Base-by-base conservation (phyloP, 2,888 invertebrate species). In the Rapana venosa region DNA sequence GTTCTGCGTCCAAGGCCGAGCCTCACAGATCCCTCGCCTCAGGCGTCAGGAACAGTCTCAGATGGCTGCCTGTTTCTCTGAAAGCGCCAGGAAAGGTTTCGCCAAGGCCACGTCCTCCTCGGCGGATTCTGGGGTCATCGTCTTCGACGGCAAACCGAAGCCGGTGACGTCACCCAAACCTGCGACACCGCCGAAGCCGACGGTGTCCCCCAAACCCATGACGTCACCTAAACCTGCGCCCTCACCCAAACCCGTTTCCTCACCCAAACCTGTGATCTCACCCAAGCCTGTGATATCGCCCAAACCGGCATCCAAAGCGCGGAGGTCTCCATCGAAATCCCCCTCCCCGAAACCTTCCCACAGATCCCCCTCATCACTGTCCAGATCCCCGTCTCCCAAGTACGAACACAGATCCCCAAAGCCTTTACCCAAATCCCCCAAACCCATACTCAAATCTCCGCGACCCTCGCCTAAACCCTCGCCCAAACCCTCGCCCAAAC, bases 401-500 rank as follows among this genome's bases (percentile, higher is more conserved):
- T 83, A 13, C 5, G 32, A 30, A 8, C 81, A 36, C 5, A 83
- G 20, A 35, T 86, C 86, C 2, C 86, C 86, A 5, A 58, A 58
- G 32, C 56, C 47, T 15, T 30, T 30, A 2, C 36, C 17, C 74
- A 35, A n/a, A 36, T 87, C 87, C 4, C 86, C 86, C 35, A 86
- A 61, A 35, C 61, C 32, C n/a, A 6, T 15, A 0, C 26, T 32
- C 1, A 87, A 61, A 30, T 35, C 87, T 2, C 87, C 87, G 32
- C 74, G 47, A 30, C 58, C 86, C 26, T 56, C 85, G 0, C 30
- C 61, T 4, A 61, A 30, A 32, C 61, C 58, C 58, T 66, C 61
- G 30, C 86, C 61, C 0, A 86, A 86, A 66, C 84, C 56, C 56
- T 84, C 84, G 13, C 8, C 86, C 66, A 86, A 66, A 35, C 81